These are phyloP conservation scores for Urocyon cinereoargenteus DNA, from an alignment of 2,797 vertebrate genomes.

Conservation along the genomic window DNA sequence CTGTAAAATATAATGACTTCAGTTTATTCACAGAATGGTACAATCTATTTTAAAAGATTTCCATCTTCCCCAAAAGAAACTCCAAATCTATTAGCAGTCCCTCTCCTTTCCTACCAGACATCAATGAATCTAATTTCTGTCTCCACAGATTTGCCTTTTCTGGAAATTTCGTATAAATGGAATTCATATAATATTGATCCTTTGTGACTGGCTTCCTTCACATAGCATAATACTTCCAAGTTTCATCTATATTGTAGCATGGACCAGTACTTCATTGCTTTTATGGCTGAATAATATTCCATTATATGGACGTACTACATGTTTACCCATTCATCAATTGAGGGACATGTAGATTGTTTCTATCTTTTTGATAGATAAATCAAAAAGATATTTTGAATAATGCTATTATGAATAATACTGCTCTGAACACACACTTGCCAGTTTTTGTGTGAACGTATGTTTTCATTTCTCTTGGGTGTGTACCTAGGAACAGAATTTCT, in stretches of 20 bases:
- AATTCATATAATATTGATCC: neutral
- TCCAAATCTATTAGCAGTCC: neutral
- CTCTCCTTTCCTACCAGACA: neutral
- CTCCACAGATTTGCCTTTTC: neutral
- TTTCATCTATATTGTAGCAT: neutral
- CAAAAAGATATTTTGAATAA: no score
- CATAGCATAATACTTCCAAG: neutral
- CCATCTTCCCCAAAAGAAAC: neutral
- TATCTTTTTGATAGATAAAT: neutral
- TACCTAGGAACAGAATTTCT: neutral
- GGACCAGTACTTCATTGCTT: neutral
- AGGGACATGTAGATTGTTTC: neutral
- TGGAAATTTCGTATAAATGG: neutral
- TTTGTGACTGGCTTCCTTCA: slow-evolving; percentile 41
- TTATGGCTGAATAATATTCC: neutral
- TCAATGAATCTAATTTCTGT: neutral
- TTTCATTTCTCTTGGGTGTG: neutral
- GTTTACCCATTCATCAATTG: neutral
- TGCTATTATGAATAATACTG: neutral
- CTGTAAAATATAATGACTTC: neutral
- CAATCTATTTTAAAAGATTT: slow-evolving; percentile 37
- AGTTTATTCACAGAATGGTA: slow-evolving; percentile 19
- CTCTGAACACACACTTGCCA: neutral
- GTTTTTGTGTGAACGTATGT: neutral
- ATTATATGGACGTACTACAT: neutral